These are phyloP conservation scores for Rhorus exstirpatorius DNA, from an alignment of 2,888 invertebrate species.

Conservation along the genomic window DNA sequence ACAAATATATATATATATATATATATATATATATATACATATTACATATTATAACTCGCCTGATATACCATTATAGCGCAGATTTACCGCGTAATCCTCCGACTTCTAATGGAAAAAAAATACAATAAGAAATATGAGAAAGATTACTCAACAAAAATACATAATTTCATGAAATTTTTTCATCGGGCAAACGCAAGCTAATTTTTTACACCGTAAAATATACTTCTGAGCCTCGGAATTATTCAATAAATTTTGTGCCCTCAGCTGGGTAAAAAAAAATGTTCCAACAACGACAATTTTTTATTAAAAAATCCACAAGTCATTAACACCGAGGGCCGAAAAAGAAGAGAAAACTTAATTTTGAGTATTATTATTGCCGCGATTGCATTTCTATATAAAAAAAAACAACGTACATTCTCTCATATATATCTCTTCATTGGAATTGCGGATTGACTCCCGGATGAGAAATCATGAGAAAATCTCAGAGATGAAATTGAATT, in stretches of 20 bases:
- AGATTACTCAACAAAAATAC: background rate
- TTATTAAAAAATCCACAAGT: background rate
- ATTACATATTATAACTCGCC: background rate
- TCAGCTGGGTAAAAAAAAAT: too few relatives aligned
- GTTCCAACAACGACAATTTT: background rate
- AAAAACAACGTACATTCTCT: background rate
- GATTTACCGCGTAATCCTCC: constrained; percentile 32
- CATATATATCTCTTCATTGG: background rate
- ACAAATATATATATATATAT: background rate
- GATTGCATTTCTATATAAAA: background rate
- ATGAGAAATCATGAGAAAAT: background rate
- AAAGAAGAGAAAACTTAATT: background rate
- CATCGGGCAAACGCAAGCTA: background rate
- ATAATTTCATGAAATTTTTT: background rate
- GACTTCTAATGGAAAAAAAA: constrained; percentile 6
- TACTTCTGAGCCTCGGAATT: background rate
- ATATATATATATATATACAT: background rate
- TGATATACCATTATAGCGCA: background rate
- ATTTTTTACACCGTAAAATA: background rate
- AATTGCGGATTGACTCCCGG: background rate
- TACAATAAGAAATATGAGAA: background rate
- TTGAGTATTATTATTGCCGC: background rate
- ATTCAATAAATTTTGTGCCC: background rate
- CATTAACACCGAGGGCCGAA: too few relatives aligned
- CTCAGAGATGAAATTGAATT: background rate